Evolutionary conservation across 2,888 invertebrate species (phyloP).

Genomic region (Archips xylosteana): DNA sequence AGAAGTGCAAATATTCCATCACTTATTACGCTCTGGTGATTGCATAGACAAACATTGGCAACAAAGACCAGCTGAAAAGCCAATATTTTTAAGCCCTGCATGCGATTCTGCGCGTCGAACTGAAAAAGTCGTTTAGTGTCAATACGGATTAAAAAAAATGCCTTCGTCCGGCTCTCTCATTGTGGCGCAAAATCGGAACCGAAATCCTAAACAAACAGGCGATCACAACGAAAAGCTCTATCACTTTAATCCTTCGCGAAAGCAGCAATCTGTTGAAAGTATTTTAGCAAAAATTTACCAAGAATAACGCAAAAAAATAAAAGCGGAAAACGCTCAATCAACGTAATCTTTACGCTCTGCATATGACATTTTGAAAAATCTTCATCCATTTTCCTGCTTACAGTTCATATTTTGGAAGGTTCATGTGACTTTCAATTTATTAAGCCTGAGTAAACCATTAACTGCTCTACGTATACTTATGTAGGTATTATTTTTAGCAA

Average conservation of each 20-base stretch:
- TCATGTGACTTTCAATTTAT: neutral
- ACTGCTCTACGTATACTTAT: neutral
- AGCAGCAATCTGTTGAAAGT: conserved; percentile 31
- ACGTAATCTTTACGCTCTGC: neutral
- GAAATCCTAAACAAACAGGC: conserved; percentile 37
- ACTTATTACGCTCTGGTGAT: neutral
- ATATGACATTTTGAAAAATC: neutral
- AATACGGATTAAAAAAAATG: conserved; percentile 25
- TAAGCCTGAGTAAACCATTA: neutral
- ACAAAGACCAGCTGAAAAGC: neutral
- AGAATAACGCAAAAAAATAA: conserved; percentile 11
- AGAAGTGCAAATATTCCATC: conserved; percentile 17
- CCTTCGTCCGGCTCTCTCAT: conserved; percentile 3
- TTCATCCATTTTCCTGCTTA: neutral
- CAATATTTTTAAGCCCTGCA: conserved; percentile 7
- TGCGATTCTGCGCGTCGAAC: neutral
- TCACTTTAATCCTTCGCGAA: conserved; percentile 41
- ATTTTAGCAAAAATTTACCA: conserved; percentile 2
- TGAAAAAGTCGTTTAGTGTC: conserved; percentile 21
- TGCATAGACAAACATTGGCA: conserved; percentile 6
- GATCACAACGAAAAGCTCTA: conserved; percentile 30
- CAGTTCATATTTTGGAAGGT: neutral
- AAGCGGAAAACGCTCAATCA: conserved; percentile 1
- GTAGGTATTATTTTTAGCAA: neutral
- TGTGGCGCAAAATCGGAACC: conserved; percentile 27